Conservation (phyloP, 2,113 vertebrate genomes). For the Pteronura brasiliensis region DNA sequence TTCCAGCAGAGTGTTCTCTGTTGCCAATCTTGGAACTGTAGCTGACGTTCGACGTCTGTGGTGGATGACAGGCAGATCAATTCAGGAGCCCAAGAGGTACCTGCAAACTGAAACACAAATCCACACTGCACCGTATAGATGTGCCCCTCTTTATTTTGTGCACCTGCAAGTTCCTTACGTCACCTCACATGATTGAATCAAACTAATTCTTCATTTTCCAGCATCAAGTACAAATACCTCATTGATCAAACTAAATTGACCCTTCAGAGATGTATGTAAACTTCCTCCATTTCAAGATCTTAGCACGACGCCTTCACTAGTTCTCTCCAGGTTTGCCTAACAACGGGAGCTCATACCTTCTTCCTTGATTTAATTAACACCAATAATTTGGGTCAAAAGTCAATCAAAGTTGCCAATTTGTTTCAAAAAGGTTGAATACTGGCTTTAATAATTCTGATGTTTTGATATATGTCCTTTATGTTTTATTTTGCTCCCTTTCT, state of each 20-base stretch:
- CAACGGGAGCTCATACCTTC: constrained; percentile 30
- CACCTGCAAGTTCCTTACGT: not conserved
- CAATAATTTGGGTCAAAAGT: constrained; percentile 18
- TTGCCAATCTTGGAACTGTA: constrained; percentile 28
- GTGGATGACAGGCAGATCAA: constrained; percentile 43
- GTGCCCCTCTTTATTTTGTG: not conserved
- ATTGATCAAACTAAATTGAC: constrained; percentile 50
- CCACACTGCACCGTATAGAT: constrained; percentile 3
- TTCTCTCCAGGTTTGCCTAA: not conserved
- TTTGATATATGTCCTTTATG: not conserved
- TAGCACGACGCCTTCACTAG: constrained; percentile 2
- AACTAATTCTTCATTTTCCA: not conserved
- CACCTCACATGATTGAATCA: constrained; percentile 19
- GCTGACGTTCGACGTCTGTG: constrained; percentile 29
- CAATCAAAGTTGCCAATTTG: constrained; percentile 30
- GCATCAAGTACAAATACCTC: constrained; percentile 36
- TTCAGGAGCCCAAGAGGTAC: constrained; percentile 61
- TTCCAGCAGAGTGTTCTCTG: constrained; percentile 41
- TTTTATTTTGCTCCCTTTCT: constrained; percentile 49
- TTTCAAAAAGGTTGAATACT: not conserved
- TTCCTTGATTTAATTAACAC: not conserved
- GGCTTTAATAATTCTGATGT: constrained; percentile 6
- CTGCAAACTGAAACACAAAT: constrained; percentile 65
- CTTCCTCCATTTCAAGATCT: not conserved
- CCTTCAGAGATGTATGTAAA: constrained; percentile 39